Base-by-base conservation (phyloP, 2,113 vertebrate genomes). In the Callospermophilus lateralis region DNA sequence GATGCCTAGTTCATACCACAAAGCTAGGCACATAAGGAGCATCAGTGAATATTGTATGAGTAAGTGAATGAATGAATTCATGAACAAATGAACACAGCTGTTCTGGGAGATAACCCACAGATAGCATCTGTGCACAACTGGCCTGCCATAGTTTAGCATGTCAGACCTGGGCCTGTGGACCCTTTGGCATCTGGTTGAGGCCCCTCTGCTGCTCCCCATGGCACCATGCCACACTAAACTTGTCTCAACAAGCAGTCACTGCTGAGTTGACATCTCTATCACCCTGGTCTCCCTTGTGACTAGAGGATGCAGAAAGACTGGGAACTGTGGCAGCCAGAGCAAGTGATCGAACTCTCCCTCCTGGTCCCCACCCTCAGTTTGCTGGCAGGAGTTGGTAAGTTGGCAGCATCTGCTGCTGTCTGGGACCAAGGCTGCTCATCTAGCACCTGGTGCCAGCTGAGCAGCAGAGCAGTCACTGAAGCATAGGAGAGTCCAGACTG, bases 181-280 rank as follows among this genome's bases (percentile, higher is more conserved):
- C 85, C 89, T 88, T 86, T 72, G 84, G 84, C 97, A 97, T 96
- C 97, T 97, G 98, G 94, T 84, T 58, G 80, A 94, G 77, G 63
- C 53, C 94, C 79, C 89, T 97, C 65, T 95, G 94, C 87, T 89
- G 79, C 84, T 97, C 53, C 76, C 78, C 58, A 51, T 97, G 97
- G 97, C 91, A 68, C 39, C 65, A 89, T 67, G 94, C 95, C 97
- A 97, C 42, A 51, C 55, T 92, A 96, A 95, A 90, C 86, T 96
- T 97, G 97, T 97, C 97, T 96, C 51, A 84, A 89, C 61, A n/a
- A 97, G 93, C 89, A 97, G 94, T 95, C 95, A 77, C 84, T 24
- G 39, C 91, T 61, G 34, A 96, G 70, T 53, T 98, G 96, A 97
- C 79, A 91, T 97, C 95, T 98, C 89, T 96, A 97, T 97, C 84